phyloP scores from a whole-genome alignment of 2,888 invertebrate species.

The Epinotia brunnichana region DNA sequence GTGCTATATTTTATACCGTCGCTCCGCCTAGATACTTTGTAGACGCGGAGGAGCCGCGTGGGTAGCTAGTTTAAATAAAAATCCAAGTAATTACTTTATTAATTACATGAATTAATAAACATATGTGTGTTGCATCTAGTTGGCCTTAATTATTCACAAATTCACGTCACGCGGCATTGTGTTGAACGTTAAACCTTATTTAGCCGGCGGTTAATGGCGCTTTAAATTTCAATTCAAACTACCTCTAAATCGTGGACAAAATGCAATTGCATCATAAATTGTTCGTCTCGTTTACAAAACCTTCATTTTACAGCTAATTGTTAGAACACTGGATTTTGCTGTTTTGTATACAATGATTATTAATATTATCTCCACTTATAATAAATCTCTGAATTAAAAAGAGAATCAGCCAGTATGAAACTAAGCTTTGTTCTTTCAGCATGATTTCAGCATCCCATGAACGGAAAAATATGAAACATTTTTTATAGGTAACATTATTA shows the following conservation, averaged over 20 bases:
- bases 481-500: too few relatives aligned
- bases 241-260: slow-evolving; percentile 2
- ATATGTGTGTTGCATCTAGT: not conserved
- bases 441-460: too few relatives aligned
- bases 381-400: too few relatives aligned
- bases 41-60: too few relatives aligned
- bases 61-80: not conserved
- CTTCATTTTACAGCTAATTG: not conserved
- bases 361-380: too few relatives aligned
- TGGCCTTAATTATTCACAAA: slow-evolving; percentile 9
- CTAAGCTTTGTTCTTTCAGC: too few relatives aligned
- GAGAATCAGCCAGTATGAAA: too few relatives aligned
- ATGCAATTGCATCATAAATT: not conserved
- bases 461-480: too few relatives aligned
- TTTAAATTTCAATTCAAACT: slow-evolving; percentile 8
- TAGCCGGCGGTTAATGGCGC: not conserved
- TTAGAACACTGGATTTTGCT: too few relatives aligned
- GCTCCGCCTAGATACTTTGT: too few relatives aligned
- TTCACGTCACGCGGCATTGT: slow-evolving; percentile 18
- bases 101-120: not conserved
- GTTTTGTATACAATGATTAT: not conserved
- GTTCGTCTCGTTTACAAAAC: not conserved
- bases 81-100: not conserved
- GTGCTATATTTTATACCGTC: too few relatives aligned
- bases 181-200: slow-evolving; percentile 9